A percentile compares a stretch with the other conserved stretches of the same genome.
Evolutionary conservation across 2,113 vertebrate genomes (phyloP).

Genomic region (Hucho hucho): DNA sequence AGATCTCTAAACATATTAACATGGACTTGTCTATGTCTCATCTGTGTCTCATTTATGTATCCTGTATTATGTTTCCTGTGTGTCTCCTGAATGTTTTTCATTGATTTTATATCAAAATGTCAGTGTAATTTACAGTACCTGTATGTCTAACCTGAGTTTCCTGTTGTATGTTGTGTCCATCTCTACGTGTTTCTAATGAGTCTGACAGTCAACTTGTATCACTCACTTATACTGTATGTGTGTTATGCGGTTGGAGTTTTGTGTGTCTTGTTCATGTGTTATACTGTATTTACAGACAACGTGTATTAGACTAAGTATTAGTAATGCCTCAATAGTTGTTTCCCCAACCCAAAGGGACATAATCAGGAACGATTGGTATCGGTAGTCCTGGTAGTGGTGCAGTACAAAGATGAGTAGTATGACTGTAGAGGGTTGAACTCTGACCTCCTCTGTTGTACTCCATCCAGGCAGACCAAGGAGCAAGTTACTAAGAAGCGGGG

Average conservation of each 20-base stretch:
- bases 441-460: constrained; percentile 31
- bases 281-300: background rate
- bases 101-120: background rate
- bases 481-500: constrained; percentile 87
- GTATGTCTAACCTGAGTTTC: background rate
- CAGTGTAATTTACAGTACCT: background rate
- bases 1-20: background rate
- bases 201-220: background rate
- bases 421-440: background rate
- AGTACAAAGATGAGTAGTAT: background rate
- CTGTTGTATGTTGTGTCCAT: background rate
- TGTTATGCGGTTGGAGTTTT: background rate
- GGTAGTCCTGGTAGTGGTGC: background rate
- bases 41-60: background rate
- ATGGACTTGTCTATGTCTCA: too few species aligned
- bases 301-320: too few species aligned
- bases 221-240: background rate
- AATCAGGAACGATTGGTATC: background rate
- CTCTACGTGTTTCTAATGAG: background rate
- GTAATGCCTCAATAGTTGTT: background rate
- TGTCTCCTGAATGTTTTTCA: background rate
- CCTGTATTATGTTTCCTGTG: background rate
- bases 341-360: background rate
- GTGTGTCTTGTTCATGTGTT: background rate
- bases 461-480: constrained; percentile 80